A percentile compares a stretch with the other conserved stretches of the same genome.
Conservation (phyloP, 1,140 invertebrate species). For the Drosophila albomicans region DNA sequence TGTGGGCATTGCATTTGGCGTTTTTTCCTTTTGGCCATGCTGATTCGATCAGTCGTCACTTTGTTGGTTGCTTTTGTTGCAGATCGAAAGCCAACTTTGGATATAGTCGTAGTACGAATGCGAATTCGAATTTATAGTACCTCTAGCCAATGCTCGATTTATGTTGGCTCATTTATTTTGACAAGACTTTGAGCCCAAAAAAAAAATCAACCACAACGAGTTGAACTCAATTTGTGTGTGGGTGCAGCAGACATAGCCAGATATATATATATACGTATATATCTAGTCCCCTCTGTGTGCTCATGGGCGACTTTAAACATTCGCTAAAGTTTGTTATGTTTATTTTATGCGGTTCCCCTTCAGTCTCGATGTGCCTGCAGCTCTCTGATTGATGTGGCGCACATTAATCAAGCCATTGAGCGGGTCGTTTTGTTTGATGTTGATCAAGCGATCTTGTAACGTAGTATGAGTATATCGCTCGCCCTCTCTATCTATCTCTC, state of each 20-base stretch:
- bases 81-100: slow-evolving; percentile 14
- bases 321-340: slow-evolving; percentile 39
- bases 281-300: neutral
- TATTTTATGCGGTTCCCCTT: slow-evolving; percentile 20
- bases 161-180: slow-evolving; percentile 76
- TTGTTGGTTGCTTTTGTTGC: slow-evolving; percentile 29
- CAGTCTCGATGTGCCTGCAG: neutral
- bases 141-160: slow-evolving; percentile 56
- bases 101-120: slow-evolving; percentile 13
- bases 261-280: slow-evolving; percentile 1
- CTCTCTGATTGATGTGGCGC: slow-evolving; percentile 76
- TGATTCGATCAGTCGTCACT: slow-evolving; percentile 80
- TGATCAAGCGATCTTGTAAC: slow-evolving; percentile 71
- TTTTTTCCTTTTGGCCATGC: slow-evolving; percentile 40
- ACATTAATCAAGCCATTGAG: slow-evolving; percentile 80
- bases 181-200: slow-evolving; percentile 43
- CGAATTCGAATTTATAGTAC: slow-evolving; percentile 7
- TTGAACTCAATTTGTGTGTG: slow-evolving; percentile 31
- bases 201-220: slow-evolving; percentile 9
- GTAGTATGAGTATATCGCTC: slow-evolving; percentile 48
- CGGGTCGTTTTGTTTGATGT: slow-evolving; percentile 70
- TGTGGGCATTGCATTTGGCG: slow-evolving; percentile 34
- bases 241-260: slow-evolving; percentile 29
- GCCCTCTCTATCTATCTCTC: slow-evolving; percentile 4
- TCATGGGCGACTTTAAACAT: slow-evolving; percentile 29